Conservation (phyloP, 2,888 invertebrate genomes). For the Callimorpha dominula region DNA sequence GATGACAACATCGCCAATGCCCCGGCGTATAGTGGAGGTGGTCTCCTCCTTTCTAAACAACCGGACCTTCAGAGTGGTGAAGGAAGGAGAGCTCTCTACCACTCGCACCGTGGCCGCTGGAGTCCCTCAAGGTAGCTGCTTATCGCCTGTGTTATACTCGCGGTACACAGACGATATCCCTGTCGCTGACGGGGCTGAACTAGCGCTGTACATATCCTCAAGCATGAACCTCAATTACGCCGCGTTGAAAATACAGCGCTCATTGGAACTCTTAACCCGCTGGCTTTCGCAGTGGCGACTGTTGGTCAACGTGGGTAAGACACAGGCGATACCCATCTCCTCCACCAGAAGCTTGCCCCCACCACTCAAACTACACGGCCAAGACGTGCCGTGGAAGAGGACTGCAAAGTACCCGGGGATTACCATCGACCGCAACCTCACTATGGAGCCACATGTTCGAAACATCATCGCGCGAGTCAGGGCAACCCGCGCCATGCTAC, state of each 20-base stretch:
- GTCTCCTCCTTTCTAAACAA: too few relatives aligned
- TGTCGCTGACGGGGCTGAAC: not conserved
- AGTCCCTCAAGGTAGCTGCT: conserved; percentile 23
- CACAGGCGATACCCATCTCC: too few relatives aligned
- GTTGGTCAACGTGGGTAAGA: conserved; percentile 33
- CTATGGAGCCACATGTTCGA: too few relatives aligned
- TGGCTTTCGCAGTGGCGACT: conserved; percentile 15
- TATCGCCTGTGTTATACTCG: conserved; percentile 13
- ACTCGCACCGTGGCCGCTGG: conserved; percentile 34
- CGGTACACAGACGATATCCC: conserved; percentile 16
- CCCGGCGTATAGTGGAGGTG: too few relatives aligned
- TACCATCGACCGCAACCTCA: too few relatives aligned
- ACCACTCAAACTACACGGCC: too few relatives aligned
- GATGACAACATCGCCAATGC: too few relatives aligned
- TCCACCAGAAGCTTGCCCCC: too few relatives aligned
- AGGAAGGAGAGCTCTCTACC: conserved; percentile 3
- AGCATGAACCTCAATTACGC: not conserved
- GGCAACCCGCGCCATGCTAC: too few relatives aligned
- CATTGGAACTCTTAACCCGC: conserved; percentile 1
- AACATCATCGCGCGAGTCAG: too few relatives aligned
- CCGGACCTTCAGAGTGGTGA: not conserved
- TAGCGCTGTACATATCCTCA: conserved; percentile 4
- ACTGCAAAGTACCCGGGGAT: too few relatives aligned
- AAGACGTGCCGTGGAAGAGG: too few relatives aligned
- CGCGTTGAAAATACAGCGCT: not conserved